These are phyloP conservation scores for Mormoops blainvillei DNA, from an alignment of 2,113 vertebrate species.

Conservation along the genomic window DNA sequence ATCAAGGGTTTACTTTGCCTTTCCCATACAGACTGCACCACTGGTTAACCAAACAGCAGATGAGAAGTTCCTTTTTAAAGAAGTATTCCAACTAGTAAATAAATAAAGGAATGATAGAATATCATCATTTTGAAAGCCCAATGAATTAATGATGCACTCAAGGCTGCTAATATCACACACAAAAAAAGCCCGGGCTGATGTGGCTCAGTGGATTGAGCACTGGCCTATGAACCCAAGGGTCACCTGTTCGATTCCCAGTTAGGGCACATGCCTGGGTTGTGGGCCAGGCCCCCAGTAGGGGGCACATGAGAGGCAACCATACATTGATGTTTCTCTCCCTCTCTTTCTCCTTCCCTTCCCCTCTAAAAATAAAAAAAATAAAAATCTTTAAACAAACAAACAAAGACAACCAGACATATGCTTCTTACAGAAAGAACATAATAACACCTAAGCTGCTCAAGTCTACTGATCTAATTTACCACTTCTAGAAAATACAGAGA, in stretches of 20 bases:
- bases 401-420: not conserved
- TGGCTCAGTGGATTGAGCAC: too few relatives aligned
- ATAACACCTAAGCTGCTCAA: not conserved
- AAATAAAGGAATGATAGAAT: not conserved
- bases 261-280: too few relatives aligned
- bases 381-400: too few relatives aligned
- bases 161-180: not conserved
- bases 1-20: not conserved
- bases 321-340: too few relatives aligned
- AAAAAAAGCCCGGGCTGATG: too few relatives aligned
- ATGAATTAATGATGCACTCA: not conserved
- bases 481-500: not conserved
- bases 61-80: not conserved
- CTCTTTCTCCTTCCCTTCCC: too few relatives aligned
- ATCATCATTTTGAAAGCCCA: not conserved
- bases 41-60: not conserved
- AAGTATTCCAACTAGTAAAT: not conserved
- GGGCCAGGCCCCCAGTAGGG: too few relatives aligned
- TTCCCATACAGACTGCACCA: not conserved
- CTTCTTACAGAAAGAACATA: not conserved
- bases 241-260: too few relatives aligned
- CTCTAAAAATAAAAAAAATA: too few relatives aligned
- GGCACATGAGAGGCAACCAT: too few relatives aligned
- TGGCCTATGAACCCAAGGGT: too few relatives aligned
- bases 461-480: not conserved